These are phyloP conservation scores for Cliona cf. orientalis DNA, from an alignment of 37 sponge, comb jelly and placozoan genomes.

Conservation along the genomic window DNA sequence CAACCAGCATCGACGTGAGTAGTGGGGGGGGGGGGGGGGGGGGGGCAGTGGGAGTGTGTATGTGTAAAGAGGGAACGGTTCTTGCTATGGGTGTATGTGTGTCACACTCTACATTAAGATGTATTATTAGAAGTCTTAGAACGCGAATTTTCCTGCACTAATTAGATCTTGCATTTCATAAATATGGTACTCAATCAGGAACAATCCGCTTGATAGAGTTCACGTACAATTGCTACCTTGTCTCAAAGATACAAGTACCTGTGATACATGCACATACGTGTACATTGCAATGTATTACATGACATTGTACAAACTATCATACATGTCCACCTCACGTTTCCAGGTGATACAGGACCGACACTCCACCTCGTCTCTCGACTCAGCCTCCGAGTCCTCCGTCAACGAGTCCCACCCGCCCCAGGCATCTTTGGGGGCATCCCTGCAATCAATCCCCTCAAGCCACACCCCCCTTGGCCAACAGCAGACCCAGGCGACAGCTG, in stretches of 20 bases:
- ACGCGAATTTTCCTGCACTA: not conserved
- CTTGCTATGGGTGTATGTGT: too few species aligned
- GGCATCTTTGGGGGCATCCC: too few species aligned
- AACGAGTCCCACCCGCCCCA: too few species aligned
- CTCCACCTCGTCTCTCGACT: not conserved
- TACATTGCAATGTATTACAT: not conserved
- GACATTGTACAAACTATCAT: not conserved
- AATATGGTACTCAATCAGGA: not conserved
- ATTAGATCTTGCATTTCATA: not conserved
- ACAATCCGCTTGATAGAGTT: not conserved
- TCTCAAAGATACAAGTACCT: not conserved
- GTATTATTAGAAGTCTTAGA: not conserved
- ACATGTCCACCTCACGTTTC: not conserved
- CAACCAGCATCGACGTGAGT: constrained; percentile 34
- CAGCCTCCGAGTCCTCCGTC: too few species aligned
- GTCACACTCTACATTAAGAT: not conserved
- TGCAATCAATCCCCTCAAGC: too few species aligned
- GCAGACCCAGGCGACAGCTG: not conserved
- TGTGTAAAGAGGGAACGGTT: too few species aligned
- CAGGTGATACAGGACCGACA: not conserved
- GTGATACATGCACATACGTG: not conserved
- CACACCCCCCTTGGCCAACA: not conserved
- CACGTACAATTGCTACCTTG: not conserved
- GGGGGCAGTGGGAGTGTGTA: too few species aligned
- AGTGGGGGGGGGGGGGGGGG: too few species aligned